Base-by-base conservation (phyloP, 2,113 vertebrate species). In the Varanus salvator region DNA sequence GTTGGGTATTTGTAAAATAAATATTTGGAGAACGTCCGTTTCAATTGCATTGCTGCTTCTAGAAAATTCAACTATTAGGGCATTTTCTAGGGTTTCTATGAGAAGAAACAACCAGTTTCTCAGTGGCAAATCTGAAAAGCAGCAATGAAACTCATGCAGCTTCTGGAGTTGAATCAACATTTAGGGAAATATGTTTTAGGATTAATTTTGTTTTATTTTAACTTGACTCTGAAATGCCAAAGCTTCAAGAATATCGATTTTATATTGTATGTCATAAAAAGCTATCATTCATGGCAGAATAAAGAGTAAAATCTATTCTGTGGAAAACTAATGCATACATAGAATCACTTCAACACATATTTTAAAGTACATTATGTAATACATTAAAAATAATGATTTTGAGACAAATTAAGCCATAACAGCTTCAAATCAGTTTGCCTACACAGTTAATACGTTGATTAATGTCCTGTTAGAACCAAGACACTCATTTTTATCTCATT, bases 401-500 rank as follows among this genome's bases (percentile, higher is more conserved):
- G 95, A 97, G 95, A 97, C 95, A 97, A 97, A 97, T 97, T 97
- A 97, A 96, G 93, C 88, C 11, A 0, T 96, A 97, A 96, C 92
- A 93, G 91, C 93, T 92, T 96, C 95, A 96, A 94, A 97, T 97
- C 97, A 96, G 96, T 97, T 97, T 96, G 94, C 94, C 95, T 94
- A 96, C 97, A 96, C 93, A 90, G 96, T 95, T 97, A 97, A 97
- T 97, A 93, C 93, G 96, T 96, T 97, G 97, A 97, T 97, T 97
- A 97, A 97, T 97, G 96, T 96, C 96, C 97, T 97, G 95, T 97
- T 97, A 97, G 95, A 94, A 91, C 94, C 17, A 87, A 96, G 96
- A 95, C 88, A 91, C 94, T 97, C 94, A 95, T 97, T 97, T 97
- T 97, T 97, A 95, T 95, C 96, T 97, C 97, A 96, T 97, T 97